A percentile compares a stretch with the other conserved stretches of the same genome.
Conservation (phyloP, 2,797 vertebrate species). For the Rhabdophis nuchalis region DNA sequence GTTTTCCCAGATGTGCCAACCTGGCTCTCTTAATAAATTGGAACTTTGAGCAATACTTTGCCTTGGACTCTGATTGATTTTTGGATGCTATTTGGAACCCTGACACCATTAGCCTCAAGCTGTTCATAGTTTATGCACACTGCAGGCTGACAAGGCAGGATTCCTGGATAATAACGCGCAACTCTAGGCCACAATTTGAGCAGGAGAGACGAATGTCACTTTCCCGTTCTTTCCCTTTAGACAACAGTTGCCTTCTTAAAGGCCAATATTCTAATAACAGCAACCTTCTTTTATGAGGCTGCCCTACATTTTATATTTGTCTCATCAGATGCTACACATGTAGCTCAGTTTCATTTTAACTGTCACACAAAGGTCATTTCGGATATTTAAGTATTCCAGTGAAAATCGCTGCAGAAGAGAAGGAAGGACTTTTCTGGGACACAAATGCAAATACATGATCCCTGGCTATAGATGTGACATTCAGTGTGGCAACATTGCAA, state of each 20-base stretch:
- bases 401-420: conserved; percentile 9
- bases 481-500: conserved; percentile 3
- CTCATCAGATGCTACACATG: conserved; percentile 27
- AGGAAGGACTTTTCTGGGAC: neutral
- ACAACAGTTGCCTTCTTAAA: conserved; percentile 27
- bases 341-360: conserved; percentile 30
- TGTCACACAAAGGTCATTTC: conserved; percentile 43
- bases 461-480: conserved; percentile 21
- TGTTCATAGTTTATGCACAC: neutral
- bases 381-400: conserved; percentile 28
- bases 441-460: conserved; percentile 11
- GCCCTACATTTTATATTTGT: conserved; percentile 2
- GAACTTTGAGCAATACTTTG: too few species aligned
- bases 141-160: neutral
- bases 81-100: too few species aligned
- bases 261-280: conserved; percentile 25
- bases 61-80: too few species aligned
- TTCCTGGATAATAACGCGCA: neutral
- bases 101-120: too few species aligned
- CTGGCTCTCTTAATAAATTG: too few species aligned
- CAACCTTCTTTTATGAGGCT: conserved; percentile 23
- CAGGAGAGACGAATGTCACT: neutral
- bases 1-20: too few species aligned
- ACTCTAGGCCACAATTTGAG: neutral
- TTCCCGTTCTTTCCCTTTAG: neutral